Base-by-base conservation (phyloP, 2,888 invertebrate genomes). In the Thecophora atra region DNA sequence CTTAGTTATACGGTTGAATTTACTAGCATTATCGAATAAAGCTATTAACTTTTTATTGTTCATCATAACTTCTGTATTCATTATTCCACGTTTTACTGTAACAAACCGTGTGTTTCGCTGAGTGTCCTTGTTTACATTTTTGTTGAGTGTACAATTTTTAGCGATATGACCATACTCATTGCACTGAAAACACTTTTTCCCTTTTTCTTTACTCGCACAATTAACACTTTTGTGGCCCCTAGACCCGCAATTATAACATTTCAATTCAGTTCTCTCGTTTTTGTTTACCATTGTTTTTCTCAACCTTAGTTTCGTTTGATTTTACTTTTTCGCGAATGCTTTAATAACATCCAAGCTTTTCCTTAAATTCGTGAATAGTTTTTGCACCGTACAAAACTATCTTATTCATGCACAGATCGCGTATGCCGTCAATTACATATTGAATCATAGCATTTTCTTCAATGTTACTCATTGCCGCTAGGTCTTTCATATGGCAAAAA, bases 341-440 rank as follows among this genome's bases (percentile, higher is more conserved):
- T 44, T 44, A 7, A 44, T 44, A 44, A 44, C 13, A 44, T 7
- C 44, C 8, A 13, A 44, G 44, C 44, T 44, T 44, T 13, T 44
- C 44, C 44, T 44, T 44, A 44, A 44, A 44, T 44, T 44, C 44
- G 44, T 13, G 44, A 44, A 44, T 44, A 44, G 7, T 44, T 44
- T 13, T 7, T 13, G 44, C 44, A 44, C 44, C 44, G 44, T 44
- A 44, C n/a, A n/a, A n/a, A n/a, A n/a, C n/a, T n/a, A n/a, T n/a
- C n/a, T n/a, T n/a, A n/a, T n/a, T n/a, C n/a, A n/a, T n/a, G n/a
- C n/a, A n/a, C n/a, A n/a, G n/a, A n/a, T n/a, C n/a, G n/a, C n/a
- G n/a, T n/a, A n/a, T n/a, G n/a, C n/a, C n/a, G n/a, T n/a, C n/a
- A 15, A 86, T 83, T 0, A 85, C 79, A 73, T 84, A 85, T 58